A percentile compares a stretch with the other conserved stretches of the same genome.
Conservation (phyloP, 1,140 invertebrate genomes). For the Drosophila auraria region DNA sequence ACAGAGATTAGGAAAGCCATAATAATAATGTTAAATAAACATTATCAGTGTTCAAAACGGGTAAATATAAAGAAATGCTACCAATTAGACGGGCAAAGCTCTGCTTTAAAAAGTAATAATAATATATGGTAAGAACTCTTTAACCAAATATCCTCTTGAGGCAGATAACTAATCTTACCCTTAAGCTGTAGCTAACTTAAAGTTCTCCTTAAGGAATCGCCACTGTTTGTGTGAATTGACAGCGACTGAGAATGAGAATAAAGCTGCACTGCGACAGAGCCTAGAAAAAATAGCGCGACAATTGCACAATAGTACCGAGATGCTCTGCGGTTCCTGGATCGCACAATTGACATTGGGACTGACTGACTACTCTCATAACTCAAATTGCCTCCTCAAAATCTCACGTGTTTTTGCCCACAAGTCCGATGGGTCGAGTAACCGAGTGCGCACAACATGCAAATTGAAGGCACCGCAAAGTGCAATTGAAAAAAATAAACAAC, state of each 20-base stretch:
- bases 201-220: background rate
- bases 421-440: background rate
- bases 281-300: background rate
- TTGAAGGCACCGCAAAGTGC: conserved; percentile 8
- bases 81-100: too few relatives aligned
- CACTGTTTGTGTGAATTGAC: conserved; percentile 16
- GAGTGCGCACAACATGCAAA: background rate
- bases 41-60: background rate
- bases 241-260: background rate
- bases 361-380: background rate
- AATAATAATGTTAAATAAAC: background rate
- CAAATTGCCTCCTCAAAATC: background rate
- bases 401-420: conserved; percentile 20
- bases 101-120: too few relatives aligned
- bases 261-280: conserved; percentile 3
- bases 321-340: conserved; percentile 12
- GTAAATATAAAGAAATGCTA: too few relatives aligned
- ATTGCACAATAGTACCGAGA: conserved; percentile 18
- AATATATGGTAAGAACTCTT: too few relatives aligned
- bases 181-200: too few relatives aligned
- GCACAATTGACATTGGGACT: conserved; percentile 9
- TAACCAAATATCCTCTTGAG: too few relatives aligned
- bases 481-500: background rate
- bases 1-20: background rate
- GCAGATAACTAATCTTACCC: too few relatives aligned